These are phyloP conservation scores for Tetragnatha versicolor DNA, from an alignment of 1,140 invertebrate species.

Conservation along the genomic window DNA sequence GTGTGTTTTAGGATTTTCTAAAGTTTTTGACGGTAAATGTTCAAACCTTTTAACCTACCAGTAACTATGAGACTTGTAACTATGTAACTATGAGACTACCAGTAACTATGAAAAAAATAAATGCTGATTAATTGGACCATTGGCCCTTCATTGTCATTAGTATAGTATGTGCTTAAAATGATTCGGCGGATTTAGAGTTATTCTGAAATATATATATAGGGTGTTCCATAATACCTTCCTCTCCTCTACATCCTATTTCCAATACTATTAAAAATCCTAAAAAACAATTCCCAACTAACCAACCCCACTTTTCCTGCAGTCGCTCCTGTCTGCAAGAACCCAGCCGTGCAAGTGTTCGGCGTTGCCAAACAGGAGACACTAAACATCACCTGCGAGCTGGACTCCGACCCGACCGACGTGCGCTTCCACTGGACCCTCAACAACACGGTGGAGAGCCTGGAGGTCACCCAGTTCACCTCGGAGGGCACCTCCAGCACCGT, in stretches of 20 bases:
- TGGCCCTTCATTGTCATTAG: too few relatives aligned
- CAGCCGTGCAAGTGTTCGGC: constrained; percentile 82
- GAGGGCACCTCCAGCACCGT: constrained; percentile 53
- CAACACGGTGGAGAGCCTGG: constrained; percentile 86
- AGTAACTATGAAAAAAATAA: too few relatives aligned
- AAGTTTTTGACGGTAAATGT: too few relatives aligned
- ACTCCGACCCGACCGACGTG: constrained; percentile 80
- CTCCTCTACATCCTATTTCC: background rate
- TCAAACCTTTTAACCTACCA: too few relatives aligned
- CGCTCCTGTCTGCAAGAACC: constrained; percentile 82
- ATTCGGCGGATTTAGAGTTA: too few relatives aligned
- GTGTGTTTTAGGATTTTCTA: too few relatives aligned
- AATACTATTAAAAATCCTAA: background rate
- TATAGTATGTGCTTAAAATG: too few relatives aligned
- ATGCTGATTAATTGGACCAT: too few relatives aligned
- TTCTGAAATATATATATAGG: too few relatives aligned
- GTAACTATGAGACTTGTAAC: too few relatives aligned
- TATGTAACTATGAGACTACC: too few relatives aligned
- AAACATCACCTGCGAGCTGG: constrained; percentile 85
- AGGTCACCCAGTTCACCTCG: constrained; percentile 62
- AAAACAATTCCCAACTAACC: too few relatives aligned
- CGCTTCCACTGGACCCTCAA: constrained; percentile 92
- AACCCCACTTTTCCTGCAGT: constrained; percentile 69
- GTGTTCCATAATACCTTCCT: background rate
- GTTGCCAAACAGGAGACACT: constrained; percentile 87